A percentile compares a stretch with the other conserved stretches of the same genome.
Evolutionary conservation across 2,113 vertebrate genomes (phyloP).

Genomic region (Myotis lucifugus): DNA sequence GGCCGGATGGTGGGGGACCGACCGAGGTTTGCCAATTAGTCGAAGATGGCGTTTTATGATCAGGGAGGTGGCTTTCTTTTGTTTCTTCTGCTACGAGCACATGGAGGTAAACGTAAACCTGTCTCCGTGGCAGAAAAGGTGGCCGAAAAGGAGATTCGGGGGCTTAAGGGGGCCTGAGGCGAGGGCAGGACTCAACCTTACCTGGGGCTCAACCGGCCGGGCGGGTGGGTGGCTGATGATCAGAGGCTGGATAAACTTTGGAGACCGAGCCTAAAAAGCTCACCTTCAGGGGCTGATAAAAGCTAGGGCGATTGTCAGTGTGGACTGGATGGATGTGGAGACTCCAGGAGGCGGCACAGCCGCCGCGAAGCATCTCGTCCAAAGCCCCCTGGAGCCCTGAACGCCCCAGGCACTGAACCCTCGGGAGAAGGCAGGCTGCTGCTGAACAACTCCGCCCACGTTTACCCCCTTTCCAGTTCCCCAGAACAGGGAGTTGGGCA

Average conservation of each 20-base stretch:
- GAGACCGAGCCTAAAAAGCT: not conserved
- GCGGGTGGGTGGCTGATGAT: not conserved
- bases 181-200: not conserved
- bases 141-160: not conserved
- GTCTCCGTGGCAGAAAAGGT: slow-evolving; percentile 33
- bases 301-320: not conserved
- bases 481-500: not conserved
- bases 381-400: not conserved
- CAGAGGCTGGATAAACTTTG: slow-evolving; percentile 54
- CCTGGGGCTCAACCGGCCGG: not conserved
- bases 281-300: not conserved
- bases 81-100: slow-evolving; percentile 69
- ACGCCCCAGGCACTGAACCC: not conserved
- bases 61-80: slow-evolving; percentile 73
- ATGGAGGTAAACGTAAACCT: slow-evolving; percentile 70
- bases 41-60: slow-evolving; percentile 75
- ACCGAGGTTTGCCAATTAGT: not conserved
- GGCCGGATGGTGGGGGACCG: not conserved
- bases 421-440: not conserved
- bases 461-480: too few relatives aligned
- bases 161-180: not conserved
- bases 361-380: not conserved
- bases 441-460: not conserved
- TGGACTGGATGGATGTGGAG: not conserved
- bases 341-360: not conserved